Evolutionary conservation across 1,140 invertebrate species (phyloP), one percentile per base, ranked within the genome.

Genomic region (Drosophila insularis): DNA sequence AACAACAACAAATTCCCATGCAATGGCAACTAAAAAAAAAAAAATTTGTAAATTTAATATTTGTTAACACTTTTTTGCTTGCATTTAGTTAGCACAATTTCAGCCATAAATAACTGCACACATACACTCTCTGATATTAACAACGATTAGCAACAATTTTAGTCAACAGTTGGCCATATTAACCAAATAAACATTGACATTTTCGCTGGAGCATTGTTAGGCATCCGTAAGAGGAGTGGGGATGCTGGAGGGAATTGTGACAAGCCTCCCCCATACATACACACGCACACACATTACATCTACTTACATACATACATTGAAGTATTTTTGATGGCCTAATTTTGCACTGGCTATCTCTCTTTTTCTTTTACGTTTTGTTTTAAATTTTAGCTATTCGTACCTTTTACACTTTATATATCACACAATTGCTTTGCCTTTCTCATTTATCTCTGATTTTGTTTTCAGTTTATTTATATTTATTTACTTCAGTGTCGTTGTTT

Each of bases 301-400:
- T 11, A 4, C 27, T 14, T 19, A 10, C 43, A 14, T 46, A 19
- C 17, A 46, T 46, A 35, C 32, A 35, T 10, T 35, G 2, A 50
- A 21, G n/a, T 50, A 50, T 50, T 50, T 73, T 78, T 73, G 70
- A 4, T 66, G 69, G 55, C 81, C 81, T 68, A 75, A 75, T 86
- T 85, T 55, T 35, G 32, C 39, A 23, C 10, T 21, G 2, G 2
- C 21, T 7, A 8, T 21, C 43, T 50, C 8, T 19, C 10, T 19
- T 0, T 50, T 1, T 21, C 43, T 50, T 5, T 27, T 5, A 5
- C 17, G 2, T 50, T 50, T 10, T n/a, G n/a, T 50, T 50, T 11
- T 0, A 21, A 7, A 50, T 21, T 50, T 21, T 10, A 21, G 0
- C 2, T 2, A 50, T 50, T 21, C 8, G 43, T 50, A 50, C 43